These are phyloP conservation scores for Chironomus striatipennis DNA, from an alignment of 1,140 invertebrate species.

Conservation along the genomic window DNA sequence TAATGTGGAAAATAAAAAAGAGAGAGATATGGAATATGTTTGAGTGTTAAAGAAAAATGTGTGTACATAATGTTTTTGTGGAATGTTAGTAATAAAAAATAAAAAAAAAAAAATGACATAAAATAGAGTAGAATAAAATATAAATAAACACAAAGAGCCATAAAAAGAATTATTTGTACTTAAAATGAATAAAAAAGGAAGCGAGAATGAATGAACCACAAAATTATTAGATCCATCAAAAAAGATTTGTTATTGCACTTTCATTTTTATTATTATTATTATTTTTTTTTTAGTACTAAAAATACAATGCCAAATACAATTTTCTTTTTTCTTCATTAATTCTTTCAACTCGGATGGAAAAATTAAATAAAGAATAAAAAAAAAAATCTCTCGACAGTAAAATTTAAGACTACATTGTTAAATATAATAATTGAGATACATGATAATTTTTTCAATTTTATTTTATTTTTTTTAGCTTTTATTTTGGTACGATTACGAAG, in stretches of 20 bases:
- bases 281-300: constrained; percentile 1
- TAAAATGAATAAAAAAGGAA: neutral
- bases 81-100: neutral
- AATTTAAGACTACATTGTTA: neutral
- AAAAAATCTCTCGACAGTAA: neutral
- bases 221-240: constrained; percentile 11
- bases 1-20: neutral
- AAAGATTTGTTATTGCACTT: constrained; percentile 5
- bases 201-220: neutral
- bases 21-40: neutral
- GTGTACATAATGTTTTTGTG: neutral
- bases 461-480: too few relatives aligned
- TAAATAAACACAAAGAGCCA: too few relatives aligned
- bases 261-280: neutral
- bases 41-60: neutral
- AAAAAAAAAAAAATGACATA: neutral
- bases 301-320: neutral
- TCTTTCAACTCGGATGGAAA: neutral
- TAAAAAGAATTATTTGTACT: neutral
- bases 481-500: too few relatives aligned
- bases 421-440: neutral
- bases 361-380: neutral
- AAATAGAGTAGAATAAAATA: neutral
- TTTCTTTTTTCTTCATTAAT: too few relatives aligned
- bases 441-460: neutral